Conservation (phyloP, 2,888 invertebrate species). For the Polia nebulosa region DNA sequence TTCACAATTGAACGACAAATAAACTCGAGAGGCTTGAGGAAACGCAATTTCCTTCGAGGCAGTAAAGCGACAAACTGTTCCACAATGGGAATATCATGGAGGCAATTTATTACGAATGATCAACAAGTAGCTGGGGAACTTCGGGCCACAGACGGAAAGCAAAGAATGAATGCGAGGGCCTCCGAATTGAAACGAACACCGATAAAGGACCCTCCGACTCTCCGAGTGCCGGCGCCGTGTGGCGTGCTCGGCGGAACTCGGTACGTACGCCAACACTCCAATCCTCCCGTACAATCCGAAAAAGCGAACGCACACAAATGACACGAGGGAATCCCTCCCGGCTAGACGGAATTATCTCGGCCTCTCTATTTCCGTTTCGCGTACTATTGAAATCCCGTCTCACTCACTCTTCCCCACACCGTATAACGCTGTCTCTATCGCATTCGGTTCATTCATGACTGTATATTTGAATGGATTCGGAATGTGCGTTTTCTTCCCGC, state of each 20-base stretch:
- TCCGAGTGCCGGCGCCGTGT: constrained; percentile 75
- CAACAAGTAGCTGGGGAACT: constrained; percentile 89
- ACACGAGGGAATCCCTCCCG: constrained; percentile 91
- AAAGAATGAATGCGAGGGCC: constrained; percentile 83
- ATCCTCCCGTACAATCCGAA: constrained; percentile 85
- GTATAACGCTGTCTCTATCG: constrained; percentile 82
- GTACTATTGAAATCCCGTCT: constrained; percentile 89
- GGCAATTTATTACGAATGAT: constrained; percentile 91
- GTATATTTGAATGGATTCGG: constrained; percentile 88
- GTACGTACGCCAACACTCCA: constrained; percentile 86
- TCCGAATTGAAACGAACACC: constrained; percentile 76
- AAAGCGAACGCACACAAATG: constrained; percentile 90
- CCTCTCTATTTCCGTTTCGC: constrained; percentile 90
- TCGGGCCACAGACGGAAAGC: constrained; percentile 80
- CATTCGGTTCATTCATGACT: constrained; percentile 90
- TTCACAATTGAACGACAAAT: constrained; percentile 81
- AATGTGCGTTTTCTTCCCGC: constrained; percentile 82
- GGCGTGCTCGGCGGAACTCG: constrained; percentile 63
- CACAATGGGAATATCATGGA: constrained; percentile 90
- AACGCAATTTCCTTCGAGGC: constrained; percentile 88
- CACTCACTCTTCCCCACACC: constrained; percentile 74
- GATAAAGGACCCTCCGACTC: constrained; percentile 83
- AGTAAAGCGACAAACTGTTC: constrained; percentile 90
- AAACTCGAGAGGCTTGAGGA: constrained; percentile 85
- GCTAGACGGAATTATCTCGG: constrained; percentile 91